Evolutionary conservation across 2,113 vertebrate species (phyloP).

Genomic region (Callospermophilus lateralis): DNA sequence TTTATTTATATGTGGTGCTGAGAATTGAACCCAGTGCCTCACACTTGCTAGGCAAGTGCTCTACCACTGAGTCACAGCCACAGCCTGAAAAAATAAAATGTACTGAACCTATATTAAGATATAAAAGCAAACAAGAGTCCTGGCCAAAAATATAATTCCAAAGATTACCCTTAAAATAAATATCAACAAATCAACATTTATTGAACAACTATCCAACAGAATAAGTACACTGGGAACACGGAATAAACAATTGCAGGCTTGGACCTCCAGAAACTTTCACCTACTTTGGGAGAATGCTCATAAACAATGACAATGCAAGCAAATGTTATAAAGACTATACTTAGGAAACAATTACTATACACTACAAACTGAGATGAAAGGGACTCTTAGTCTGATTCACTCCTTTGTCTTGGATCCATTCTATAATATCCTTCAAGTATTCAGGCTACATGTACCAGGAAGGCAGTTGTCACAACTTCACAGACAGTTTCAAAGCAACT

Average conservation of each 20-base stretch:
- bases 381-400: neutral
- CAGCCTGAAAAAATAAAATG: neutral
- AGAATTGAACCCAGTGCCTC: too few species aligned
- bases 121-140: conserved; percentile 15
- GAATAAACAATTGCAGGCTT: neutral
- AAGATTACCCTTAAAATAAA: conserved; percentile 24
- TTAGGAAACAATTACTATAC: neutral
- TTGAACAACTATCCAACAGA: neutral
- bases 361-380: neutral
- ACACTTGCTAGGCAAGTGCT: too few species aligned
- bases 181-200: neutral
- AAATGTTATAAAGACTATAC: neutral
- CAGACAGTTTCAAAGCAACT: neutral
- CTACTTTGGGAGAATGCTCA: neutral
- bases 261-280: neutral
- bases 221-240: neutral
- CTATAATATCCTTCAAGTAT: neutral
- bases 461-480: neutral
- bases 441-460: neutral
- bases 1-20: too few species aligned
- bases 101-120: neutral
- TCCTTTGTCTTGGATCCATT: neutral
- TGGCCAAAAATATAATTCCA: conserved; percentile 19
- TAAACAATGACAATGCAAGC: neutral
- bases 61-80: too few species aligned